Conservation (phyloP, 2,113 vertebrate species). For the Lathamus discolor region DNA sequence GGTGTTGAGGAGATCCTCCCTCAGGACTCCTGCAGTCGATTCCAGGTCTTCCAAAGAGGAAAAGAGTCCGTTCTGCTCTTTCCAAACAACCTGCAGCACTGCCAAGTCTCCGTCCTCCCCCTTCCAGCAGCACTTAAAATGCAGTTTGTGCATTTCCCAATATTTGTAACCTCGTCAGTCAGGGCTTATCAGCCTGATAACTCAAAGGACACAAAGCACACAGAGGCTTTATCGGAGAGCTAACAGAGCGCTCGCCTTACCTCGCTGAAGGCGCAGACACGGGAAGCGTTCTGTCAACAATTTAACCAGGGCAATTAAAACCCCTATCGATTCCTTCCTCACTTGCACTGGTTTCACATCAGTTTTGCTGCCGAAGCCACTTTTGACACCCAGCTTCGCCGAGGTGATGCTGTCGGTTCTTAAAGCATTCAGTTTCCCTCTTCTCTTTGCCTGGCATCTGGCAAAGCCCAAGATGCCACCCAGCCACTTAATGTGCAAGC, state of each 20-base stretch:
- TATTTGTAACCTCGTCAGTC: slow-evolving; percentile 52
- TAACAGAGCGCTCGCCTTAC: neutral
- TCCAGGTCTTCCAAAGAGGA: neutral
- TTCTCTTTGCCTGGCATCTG: neutral
- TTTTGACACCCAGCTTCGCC: neutral
- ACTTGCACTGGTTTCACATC: neutral
- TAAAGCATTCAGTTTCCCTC: neutral
- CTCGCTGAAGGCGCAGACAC: neutral
- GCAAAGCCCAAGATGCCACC: accelerated
- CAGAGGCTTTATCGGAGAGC: slow-evolving; percentile 33
- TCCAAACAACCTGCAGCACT: neutral
- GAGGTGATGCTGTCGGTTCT: accelerated
- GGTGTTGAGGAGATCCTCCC: neutral
- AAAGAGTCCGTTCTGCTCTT: neutral
- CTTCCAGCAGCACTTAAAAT: neutral
- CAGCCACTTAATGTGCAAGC: no score
- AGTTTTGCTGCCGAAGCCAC: neutral
- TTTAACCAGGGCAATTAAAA: neutral
- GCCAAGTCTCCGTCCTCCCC: slow-evolving; percentile 8
- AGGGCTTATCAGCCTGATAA: slow-evolving; percentile 58
- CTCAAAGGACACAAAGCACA: slow-evolving; percentile 40
- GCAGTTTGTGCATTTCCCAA: slow-evolving; percentile 48
- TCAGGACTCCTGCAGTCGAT: accelerated
- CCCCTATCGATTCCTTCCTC: neutral
- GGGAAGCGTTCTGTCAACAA: slow-evolving; percentile 42